These are phyloP conservation scores for Candoia aspera DNA, from an alignment of 2,113 vertebrate genomes.

Conservation along the genomic window DNA sequence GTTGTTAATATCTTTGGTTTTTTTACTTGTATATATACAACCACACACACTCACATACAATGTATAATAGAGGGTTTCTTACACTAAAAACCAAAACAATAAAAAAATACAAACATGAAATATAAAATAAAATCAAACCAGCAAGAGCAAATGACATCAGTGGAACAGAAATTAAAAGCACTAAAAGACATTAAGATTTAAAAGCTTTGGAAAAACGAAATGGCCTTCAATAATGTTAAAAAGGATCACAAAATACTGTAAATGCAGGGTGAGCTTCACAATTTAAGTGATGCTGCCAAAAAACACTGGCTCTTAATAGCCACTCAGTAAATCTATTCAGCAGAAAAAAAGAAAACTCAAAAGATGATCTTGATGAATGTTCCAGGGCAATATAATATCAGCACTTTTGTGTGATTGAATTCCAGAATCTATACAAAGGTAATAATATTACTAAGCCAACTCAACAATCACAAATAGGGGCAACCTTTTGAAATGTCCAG, in stretches of 20 bases:
- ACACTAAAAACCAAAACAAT: not conserved
- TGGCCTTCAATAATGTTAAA: not conserved
- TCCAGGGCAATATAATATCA: not conserved
- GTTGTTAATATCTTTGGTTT: not conserved
- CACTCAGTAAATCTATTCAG: not conserved
- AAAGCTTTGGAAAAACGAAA: not conserved
- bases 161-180: not conserved
- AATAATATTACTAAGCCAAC: not conserved
- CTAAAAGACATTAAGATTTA: not conserved
- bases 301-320: not conserved
- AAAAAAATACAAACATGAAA: not conserved
- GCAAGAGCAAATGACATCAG: not conserved
- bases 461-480: not conserved
- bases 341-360: not conserved
- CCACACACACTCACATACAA: not conserved
- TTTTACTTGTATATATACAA: not conserved
- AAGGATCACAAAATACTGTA: not conserved
- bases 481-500: not conserved
- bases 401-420: not conserved
- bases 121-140: not conserved
- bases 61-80: not conserved
- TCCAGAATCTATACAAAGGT: not conserved
- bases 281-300: not conserved
- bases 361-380: not conserved
- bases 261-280: not conserved